These are phyloP conservation scores for Lepilemur ruficaudatus DNA, from an alignment of 2,797 vertebrate species.

Conservation along the genomic window DNA sequence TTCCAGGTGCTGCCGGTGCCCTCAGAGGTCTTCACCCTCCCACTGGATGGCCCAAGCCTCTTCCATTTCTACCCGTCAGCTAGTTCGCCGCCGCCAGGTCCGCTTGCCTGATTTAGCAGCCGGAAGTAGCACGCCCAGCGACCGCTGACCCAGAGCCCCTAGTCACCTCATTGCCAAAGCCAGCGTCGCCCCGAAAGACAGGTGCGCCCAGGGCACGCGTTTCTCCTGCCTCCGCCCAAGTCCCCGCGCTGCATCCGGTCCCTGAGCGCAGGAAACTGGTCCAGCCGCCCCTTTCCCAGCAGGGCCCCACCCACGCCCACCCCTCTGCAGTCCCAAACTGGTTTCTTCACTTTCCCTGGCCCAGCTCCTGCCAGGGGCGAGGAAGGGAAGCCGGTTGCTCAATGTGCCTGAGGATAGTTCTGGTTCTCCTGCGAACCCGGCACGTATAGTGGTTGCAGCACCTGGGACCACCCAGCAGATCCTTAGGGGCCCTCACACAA, in stretches of 20 bases:
- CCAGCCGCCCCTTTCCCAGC: background rate
- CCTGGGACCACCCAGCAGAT: background rate
- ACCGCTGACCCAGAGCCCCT: constrained; percentile 43
- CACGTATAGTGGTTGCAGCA: background rate
- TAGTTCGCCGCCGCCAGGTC: background rate
- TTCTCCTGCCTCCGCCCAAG: constrained; percentile 19
- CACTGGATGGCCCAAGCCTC: background rate
- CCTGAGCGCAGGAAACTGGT: constrained; percentile 58
- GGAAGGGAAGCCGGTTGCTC: constrained; percentile 58
- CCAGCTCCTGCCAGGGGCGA: constrained; percentile 25
- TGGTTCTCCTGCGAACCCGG: background rate
- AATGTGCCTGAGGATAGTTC: constrained; percentile 6
- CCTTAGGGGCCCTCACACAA: background rate
- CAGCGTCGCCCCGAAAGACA: background rate
- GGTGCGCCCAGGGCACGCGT: constrained; percentile 10
- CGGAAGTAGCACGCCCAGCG: constrained; percentile 15
- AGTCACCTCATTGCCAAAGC: background rate
- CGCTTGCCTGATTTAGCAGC: background rate
- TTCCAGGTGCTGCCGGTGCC: background rate
- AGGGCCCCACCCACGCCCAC: constrained; percentile 34
- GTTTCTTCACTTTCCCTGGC: constrained; percentile 71
- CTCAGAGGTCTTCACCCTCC: background rate
- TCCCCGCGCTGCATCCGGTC: constrained; percentile 39
- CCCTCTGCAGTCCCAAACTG: background rate
- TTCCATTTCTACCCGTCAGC: background rate